Conservation (phyloP, 2,888 invertebrate genomes). For the Drosophila gaucha region DNA sequence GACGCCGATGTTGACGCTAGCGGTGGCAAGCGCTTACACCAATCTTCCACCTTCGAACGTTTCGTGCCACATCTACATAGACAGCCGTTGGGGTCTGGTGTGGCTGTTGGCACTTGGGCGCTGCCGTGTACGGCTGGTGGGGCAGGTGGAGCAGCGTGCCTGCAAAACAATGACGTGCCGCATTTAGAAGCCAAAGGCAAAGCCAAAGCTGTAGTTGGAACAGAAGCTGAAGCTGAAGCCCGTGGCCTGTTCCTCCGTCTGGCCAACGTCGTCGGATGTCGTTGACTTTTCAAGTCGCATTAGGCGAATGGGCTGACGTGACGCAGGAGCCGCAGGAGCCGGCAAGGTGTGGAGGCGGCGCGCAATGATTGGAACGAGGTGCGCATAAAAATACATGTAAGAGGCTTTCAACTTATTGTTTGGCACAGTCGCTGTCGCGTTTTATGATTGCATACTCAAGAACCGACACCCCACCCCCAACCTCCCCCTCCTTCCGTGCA, state of each 20-base stretch:
- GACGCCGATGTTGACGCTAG: conserved; percentile 8
- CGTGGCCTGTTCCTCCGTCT: conserved; percentile 3
- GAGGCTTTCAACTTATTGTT: conserved; percentile 80
- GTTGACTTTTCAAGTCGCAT: conserved; percentile 80
- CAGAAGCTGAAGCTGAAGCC: background rate
- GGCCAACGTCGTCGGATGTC: conserved; percentile 66
- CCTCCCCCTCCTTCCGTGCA: conserved; percentile 8
- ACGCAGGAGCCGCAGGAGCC: background rate
- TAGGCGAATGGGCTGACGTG: conserved; percentile 51
- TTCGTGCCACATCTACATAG: conserved; percentile 13
- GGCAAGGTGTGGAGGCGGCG: conserved; percentile 14
- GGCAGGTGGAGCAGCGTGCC: conserved; percentile 24
- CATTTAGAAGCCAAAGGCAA: conserved; percentile 63
- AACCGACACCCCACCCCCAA: background rate
- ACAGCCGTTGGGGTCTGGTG: conserved; percentile 15
- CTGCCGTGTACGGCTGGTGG: conserved; percentile 11
- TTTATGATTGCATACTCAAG: conserved; percentile 65
- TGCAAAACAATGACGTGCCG: conserved; percentile 67
- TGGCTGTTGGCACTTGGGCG: conserved; percentile 31
- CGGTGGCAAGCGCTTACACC: conserved; percentile 1
- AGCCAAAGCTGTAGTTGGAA: conserved; percentile 15
- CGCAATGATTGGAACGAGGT: conserved; percentile 51
- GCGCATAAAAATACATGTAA: conserved; percentile 76
- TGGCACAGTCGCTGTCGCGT: conserved; percentile 68
- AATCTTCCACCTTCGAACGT: conserved; percentile 21